A percentile compares a stretch with the other conserved stretches of the same genome.
These are phyloP conservation scores for Spea bombifrons DNA, from an alignment of 2,113 vertebrate genomes.

Conservation along the genomic window DNA sequence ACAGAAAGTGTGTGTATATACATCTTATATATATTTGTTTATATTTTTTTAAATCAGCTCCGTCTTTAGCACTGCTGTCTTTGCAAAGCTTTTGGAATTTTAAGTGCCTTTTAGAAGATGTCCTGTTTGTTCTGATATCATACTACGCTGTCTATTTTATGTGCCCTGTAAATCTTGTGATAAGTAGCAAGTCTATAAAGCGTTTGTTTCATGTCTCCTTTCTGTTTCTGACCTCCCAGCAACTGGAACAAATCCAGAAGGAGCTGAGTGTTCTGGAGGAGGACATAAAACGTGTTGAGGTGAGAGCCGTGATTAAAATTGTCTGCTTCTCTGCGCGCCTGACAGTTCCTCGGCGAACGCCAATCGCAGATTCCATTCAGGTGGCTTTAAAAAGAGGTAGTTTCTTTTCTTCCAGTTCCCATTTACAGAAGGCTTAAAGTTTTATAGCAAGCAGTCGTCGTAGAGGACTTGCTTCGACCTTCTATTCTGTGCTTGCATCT, in stretches of 20 bases:
- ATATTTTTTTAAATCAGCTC: too few species aligned
- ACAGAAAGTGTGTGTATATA: too few species aligned
- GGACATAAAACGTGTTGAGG: conserved; percentile 97
- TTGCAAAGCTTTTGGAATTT: too few species aligned
- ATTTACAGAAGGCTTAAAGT: too few species aligned
- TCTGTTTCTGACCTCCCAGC: conserved; percentile 70
- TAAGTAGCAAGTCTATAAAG: conserved; percentile 7
- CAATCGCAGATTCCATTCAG: not conserved
- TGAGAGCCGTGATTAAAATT: conserved; percentile 59
- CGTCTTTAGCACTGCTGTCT: too few species aligned
- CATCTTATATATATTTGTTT: too few species aligned
- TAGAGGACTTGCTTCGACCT: too few species aligned
- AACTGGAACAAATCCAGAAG: conserved; percentile 97
- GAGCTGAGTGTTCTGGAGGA: conserved; percentile 96
- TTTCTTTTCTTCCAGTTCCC: too few species aligned
- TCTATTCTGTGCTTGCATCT: too few species aligned
- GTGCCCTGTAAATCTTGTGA: conserved; percentile 3
- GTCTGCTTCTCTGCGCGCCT: conserved; percentile 4
- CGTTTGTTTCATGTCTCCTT: conserved; percentile 39
- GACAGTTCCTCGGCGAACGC: conserved; percentile 8
- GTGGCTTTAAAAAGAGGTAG: not conserved
- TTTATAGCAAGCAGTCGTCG: too few species aligned
- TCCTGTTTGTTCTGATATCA: too few species aligned
- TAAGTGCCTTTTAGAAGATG: too few species aligned
- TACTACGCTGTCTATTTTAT: not conserved